Evolutionary conservation across 2,888 invertebrate species (phyloP).

Genomic region (Eilema caniola): DNA sequence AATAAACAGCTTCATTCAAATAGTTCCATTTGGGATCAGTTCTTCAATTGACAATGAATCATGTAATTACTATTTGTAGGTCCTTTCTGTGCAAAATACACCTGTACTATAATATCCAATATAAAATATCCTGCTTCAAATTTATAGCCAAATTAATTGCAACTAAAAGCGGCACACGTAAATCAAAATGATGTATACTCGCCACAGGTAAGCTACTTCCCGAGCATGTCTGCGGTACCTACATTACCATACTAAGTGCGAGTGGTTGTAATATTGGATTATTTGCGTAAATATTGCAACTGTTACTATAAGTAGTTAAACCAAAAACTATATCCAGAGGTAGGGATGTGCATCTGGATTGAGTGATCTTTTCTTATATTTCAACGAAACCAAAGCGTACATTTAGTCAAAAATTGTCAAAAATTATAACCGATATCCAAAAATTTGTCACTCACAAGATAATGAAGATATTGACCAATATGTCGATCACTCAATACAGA

Average conservation of each 20-base stretch:
- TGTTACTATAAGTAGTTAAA: constrained; percentile 11
- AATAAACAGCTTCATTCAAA: no score
- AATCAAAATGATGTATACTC: constrained; percentile 53
- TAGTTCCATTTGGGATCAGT: no score
- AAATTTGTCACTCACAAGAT: no score
- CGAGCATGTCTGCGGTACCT: constrained; percentile 31
- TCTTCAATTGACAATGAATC: no score
- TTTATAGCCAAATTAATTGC: constrained; percentile 40
- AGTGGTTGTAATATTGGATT: constrained; percentile 35
- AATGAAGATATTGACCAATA: no score
- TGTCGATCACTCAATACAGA: no score
- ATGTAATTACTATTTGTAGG: no score
- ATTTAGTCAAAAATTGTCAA: no score
- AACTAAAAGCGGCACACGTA: constrained; percentile 38
- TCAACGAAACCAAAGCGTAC: no score
- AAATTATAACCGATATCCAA: no score
- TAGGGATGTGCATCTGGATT: no score
- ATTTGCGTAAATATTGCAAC: constrained; percentile 31
- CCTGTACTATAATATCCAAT: constrained; percentile 16
- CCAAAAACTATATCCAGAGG: constrained; percentile 3
- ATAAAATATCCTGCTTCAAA: constrained; percentile 27
- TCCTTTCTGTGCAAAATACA: not conserved
- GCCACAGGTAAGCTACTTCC: constrained; percentile 39
- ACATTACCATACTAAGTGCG: constrained; percentile 55
- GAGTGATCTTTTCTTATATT: no score